Base-by-base conservation (phyloP, 2,888 invertebrate species). In the Pandemis heparana region DNA sequence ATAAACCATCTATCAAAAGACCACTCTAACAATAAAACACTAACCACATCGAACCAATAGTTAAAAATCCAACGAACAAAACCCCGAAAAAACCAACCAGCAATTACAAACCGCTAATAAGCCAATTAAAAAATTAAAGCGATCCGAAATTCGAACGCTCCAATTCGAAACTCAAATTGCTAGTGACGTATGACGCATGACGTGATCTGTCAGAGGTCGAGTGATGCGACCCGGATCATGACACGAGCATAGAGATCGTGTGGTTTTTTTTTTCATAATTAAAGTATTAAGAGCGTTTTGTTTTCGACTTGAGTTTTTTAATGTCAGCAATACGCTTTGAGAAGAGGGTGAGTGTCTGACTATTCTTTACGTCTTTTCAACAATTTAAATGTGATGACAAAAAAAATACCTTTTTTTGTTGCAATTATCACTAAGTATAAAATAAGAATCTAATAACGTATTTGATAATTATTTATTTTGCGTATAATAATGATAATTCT, bases 51-150 rank as follows among this genome's bases (percentile, higher is more conserved):
- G n/a, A 41, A 14, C 3, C 3, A 18, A 48, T 60, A 60, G 10
- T n/a, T 41, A 56, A 9, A 59, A 64, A 48, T 56, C 12, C 60
- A 66, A 43, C 0, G 18, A 39, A 14, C 8, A 43, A 66, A 32
- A 5, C 8, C 23, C 9, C 5, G 51, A 61, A 67, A 67, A 67
- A 68, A 73, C 38, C 38, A n/a, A 59, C 68, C 63, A 68, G 72
- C 68, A 73, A 73, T 68, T 68, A 72, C 39, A 53, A 60, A 51
- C 64, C 43, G 60, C 74, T 74, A 74, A 74, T 74, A 70, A 74
- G 74, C 65, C 70, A 74, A 74, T 74, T 74, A 74, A 74, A 74
- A 74, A 70, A 74, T 74, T 74, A 74, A 74, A 73, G 41, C 73
- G 73, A 73, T 64, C 73, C 51, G 38, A 56, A 67, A 56, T 65